Conservation (phyloP, 64 coral and sea anemone species). For the Platygyra sinensis region DNA sequence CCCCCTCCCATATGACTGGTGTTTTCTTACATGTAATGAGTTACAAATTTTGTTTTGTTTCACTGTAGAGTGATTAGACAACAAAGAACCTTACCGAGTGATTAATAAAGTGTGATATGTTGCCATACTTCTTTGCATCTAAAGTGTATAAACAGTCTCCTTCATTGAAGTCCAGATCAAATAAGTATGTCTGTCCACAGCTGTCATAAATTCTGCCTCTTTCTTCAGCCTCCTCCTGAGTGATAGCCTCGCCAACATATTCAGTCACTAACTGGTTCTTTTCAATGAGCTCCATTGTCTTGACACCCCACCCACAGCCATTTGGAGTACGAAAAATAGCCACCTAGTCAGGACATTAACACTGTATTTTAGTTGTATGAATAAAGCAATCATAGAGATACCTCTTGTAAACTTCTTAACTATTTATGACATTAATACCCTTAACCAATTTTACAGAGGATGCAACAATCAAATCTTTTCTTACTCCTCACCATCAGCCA, state of each 20-base stretch:
- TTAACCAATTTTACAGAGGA: too few species aligned
- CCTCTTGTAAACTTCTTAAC: too few species aligned
- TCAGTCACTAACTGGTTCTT: constrained; percentile 96
- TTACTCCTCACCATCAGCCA: too few species aligned
- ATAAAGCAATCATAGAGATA: too few species aligned
- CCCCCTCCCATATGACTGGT: too few species aligned
- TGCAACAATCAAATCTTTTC: too few species aligned
- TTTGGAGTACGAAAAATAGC: constrained; percentile 91
- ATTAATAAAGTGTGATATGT: constrained; percentile 97
- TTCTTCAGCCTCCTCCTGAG: constrained; percentile 85
- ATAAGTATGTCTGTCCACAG: constrained; percentile 92
- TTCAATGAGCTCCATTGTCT: constrained; percentile 86
- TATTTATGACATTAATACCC: too few species aligned
- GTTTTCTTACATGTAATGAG: too few species aligned
- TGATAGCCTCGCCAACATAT: constrained; percentile 94
- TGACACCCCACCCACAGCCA: constrained; percentile 94
- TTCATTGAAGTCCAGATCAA: constrained; percentile 98
- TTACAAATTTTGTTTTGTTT: too few species aligned
- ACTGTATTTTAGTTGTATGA: background rate
- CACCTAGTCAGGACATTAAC: constrained; percentile 45
- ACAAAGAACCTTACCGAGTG: constrained; percentile 80
- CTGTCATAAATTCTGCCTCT: constrained; percentile 87
- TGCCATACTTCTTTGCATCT: constrained; percentile 95
- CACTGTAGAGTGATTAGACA: background rate
- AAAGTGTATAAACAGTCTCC: constrained; percentile 92